Percentiles rank a stretch among this genome's conserved stretches.
Conservation (phyloP, 1,140 invertebrate genomes). For the Ladona fulva region DNA sequence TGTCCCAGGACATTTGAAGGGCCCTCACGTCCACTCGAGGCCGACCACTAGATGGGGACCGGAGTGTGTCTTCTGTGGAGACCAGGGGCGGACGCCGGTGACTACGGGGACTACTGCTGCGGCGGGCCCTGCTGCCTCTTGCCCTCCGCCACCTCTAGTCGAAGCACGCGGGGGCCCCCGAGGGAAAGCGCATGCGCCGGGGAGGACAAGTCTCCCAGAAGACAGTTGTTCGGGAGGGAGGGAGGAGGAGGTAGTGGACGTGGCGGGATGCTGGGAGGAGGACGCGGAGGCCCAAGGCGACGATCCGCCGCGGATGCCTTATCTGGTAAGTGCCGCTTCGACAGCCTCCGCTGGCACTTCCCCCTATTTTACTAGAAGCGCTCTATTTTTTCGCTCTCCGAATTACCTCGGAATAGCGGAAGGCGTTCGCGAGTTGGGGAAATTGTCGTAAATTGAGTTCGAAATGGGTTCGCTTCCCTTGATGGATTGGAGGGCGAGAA, state of each 20-base stretch:
- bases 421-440: too few relatives aligned
- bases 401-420: too few relatives aligned
- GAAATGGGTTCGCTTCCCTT: too few relatives aligned
- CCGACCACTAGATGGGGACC: background rate
- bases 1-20: too few relatives aligned
- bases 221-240: background rate
- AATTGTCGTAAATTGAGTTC: too few relatives aligned
- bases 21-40: background rate
- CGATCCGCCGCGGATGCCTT: background rate
- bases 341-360: too few relatives aligned
- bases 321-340: background rate
- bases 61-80: background rate
- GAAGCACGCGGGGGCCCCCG: background rate
- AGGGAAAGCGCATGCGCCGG: background rate
- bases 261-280: background rate
- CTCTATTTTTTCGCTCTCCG: too few relatives aligned
- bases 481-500: too few relatives aligned
- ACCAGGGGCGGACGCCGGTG: background rate
- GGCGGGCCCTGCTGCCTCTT: background rate
- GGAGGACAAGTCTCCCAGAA: background rate
- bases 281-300: background rate
- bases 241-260: background rate
- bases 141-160: background rate
- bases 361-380: too few relatives aligned
- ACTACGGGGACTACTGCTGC: background rate